Conservation (phyloP, 2,797 vertebrate genomes). For the Calcarius lapponicus region DNA sequence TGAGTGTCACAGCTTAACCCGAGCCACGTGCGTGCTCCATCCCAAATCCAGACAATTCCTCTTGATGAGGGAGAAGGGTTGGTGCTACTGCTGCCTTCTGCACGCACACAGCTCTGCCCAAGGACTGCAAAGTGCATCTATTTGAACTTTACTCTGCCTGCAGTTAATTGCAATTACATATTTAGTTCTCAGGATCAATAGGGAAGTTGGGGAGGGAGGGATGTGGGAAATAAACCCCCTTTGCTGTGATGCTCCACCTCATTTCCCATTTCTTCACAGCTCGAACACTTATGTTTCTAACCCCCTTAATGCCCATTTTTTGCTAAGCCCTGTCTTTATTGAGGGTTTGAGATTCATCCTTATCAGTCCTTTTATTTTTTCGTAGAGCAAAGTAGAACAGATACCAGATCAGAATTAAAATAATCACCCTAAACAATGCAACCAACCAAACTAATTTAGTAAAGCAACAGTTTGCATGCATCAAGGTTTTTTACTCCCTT, state of each 20-base stretch:
- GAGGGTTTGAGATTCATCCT: neutral
- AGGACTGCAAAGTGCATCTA: neutral
- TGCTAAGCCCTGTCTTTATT: neutral
- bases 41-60: constrained; percentile 15
- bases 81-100: neutral
- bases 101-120: neutral
- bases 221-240: neutral
- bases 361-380: neutral
- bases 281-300: neutral
- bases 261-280: neutral
- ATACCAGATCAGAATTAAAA: neutral
- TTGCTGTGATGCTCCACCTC: neutral
- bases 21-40: neutral
- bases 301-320: neutral
- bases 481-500: neutral
- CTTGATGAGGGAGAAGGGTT: neutral
- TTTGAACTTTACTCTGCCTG: neutral
- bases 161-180: neutral
- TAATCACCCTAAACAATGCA: neutral
- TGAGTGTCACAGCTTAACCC: neutral
- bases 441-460: neutral
- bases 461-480: neutral
- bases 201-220: neutral
- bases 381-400: neutral
- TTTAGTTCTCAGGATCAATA: neutral